Conservation (phyloP, 92 coral and sea anemone genomes). For the Parazoanthus swiftii region DNA sequence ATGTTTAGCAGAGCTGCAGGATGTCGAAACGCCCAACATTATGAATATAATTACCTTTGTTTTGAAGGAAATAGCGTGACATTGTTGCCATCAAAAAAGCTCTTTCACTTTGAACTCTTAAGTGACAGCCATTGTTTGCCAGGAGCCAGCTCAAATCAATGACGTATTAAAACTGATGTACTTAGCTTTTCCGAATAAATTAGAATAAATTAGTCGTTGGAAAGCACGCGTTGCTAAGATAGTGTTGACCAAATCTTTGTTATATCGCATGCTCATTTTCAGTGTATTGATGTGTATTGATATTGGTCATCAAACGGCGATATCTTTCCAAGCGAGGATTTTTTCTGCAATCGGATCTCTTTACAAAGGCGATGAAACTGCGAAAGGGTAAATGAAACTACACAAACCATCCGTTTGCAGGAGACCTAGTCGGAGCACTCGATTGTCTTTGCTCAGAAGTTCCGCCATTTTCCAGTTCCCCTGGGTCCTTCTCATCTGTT, state of each 20-base stretch:
- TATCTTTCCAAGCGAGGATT: neutral
- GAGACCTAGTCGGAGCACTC: neutral
- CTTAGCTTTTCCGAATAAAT: slow-evolving; percentile 15
- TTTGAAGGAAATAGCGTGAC: too few species aligned
- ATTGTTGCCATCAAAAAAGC: too few species aligned
- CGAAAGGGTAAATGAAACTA: slow-evolving; percentile 1
- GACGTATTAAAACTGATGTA: neutral
- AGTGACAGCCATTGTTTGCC: too few species aligned
- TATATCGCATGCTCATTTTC: slow-evolving; percentile 28
- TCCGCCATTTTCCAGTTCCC: neutral
- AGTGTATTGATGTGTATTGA: neutral
- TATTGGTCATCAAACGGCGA: neutral
- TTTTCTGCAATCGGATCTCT: neutral
- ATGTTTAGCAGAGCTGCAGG: too few species aligned
- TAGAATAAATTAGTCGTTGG: neutral
- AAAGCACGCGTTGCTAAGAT: slow-evolving; percentile 17
- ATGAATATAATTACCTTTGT: too few species aligned
- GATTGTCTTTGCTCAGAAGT: neutral
- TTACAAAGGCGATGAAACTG: neutral
- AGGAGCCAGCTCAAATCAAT: neutral
- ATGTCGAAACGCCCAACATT: too few species aligned
- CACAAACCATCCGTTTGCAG: neutral
- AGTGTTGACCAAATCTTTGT: neutral
- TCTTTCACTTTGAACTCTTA: neutral
- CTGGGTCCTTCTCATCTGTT: neutral